Base-by-base conservation (phyloP, 2,797 vertebrate genomes). In the Lindbergichthys nudifrons region DNA sequence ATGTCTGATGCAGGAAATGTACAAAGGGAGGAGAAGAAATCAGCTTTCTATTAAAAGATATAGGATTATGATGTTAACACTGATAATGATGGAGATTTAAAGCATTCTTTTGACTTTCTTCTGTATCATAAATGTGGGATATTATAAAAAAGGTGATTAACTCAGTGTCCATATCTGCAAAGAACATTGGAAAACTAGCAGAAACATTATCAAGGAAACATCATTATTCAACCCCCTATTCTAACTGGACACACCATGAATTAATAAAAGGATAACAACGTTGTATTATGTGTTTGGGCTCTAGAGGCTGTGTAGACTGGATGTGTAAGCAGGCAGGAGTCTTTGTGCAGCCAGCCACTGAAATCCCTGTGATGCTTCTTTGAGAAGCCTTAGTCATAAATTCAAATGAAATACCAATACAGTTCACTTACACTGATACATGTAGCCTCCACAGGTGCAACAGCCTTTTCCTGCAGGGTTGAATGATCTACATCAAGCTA, bases 361-460 rank as follows among this genome's bases (percentile, higher is more conserved):
- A 85, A 78, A 79, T 21, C 62, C 51, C 48, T 39, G 15, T 58
- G 54, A 64, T 70, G 56, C 68, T 30, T 30, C 67, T 70, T 2
- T 13, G 19, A 70, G n/a, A 67, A 63, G 21, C 59, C 71, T 47
- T 58, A 41, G 6, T 53, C 43, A 50, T 32, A 26, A 2, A 36
- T 72, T 76, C 47, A 4, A 68, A 81, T 30, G 19, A 39, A 59
- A 65, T 43, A 10, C 6, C 19, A 50, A 43, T 60, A 80, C 10
- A 65, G 60, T 56, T 73, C 53, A 80, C 30, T 52, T 43, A 9
- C 56, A 51, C 51, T 57, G 42, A 41, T 3, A 56, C 1, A 10
- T n/a, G 67, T 1, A 56, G 74, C 77, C 47, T 87, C 88, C 12
- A 89, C 86, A 89, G 86, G 87, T 88, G 82, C 70, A 66, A 2